Base-by-base conservation (phyloP, 2,888 invertebrate species). In the Adineta ricciae region DNA sequence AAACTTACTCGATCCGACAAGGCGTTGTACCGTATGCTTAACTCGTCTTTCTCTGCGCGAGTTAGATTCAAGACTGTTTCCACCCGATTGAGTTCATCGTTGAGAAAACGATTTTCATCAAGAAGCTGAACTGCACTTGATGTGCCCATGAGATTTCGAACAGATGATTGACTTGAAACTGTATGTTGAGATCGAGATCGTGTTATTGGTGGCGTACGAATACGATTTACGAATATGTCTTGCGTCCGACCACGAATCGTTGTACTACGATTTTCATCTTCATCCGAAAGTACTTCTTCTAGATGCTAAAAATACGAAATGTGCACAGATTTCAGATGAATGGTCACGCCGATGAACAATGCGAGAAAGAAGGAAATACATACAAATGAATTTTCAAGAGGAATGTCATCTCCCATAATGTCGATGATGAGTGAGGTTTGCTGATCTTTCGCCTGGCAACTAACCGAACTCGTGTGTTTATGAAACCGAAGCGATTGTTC, bases 21-120 rank as follows among this genome's bases (percentile, higher is more conserved):
- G 78, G 91, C 91, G 87, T 90, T 91, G 88, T 91, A 91, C 86
- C 90, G 90, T 87, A 91, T 90, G 83, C 90, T 89, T 50, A 91
- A 89, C 87, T 91, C 91, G 88, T 91, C 91, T 83, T 91, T 87
- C 86, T 91, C 91, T 16, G 91, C 90, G 50, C 90, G 87, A 54
- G 90, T 90, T 2, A 89, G 88, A 19, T 90, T 87, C 84, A 91
- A 88, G 84, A 91, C 88, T 84, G 91, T 90, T 87, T 91, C 91
- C 27, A 91, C 89, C 11, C 91, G 88, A 86, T 90, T 89, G 86
- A 91, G 88, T 87, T 91, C 91, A 8, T 88, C 86, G 83, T 90
- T 88, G 27, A 91, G 88, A 84, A 90, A 88, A 16, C 89, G 87
- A 86, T 90, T 91, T 88, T 91, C 91, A 87, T 91, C 91, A 87